These are phyloP conservation scores for Melipona bicolor DNA, from an alignment of 2,888 invertebrate species.

Conservation along the genomic window DNA sequence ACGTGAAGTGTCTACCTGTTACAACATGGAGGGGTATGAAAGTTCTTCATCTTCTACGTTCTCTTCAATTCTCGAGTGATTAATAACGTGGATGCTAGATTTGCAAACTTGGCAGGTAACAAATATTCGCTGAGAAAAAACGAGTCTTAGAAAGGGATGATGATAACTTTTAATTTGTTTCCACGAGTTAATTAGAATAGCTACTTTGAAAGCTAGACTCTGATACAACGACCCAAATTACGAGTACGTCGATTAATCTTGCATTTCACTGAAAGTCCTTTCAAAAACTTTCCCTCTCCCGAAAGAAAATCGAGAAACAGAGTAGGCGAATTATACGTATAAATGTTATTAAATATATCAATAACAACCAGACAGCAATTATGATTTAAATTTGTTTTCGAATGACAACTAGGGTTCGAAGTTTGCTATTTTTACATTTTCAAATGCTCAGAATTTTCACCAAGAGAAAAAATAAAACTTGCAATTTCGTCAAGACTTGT, in stretches of 20 bases:
- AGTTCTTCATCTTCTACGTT: not conserved
- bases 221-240: not conserved
- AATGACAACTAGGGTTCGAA: no score
- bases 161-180: not conserved
- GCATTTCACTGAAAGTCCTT: not conserved
- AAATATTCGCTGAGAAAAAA: not conserved
- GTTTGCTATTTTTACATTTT: no score
- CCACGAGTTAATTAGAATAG: not conserved
- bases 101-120: not conserved
- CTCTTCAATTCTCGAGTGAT: not conserved
- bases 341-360: no score
- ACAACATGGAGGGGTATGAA: not conserved
- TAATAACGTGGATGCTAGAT: not conserved
- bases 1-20: not conserved
- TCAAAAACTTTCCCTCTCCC: rapidly evolving
- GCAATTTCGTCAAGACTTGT: no score
- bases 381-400: no score
- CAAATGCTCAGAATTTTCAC: no score
- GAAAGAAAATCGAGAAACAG: not conserved
- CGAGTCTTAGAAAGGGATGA: not conserved
- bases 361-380: no score
- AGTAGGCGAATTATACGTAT: not conserved
- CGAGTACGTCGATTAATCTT: not conserved
- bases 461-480: no score
- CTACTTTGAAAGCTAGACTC: not conserved